Evolutionary conservation across 2,888 invertebrate species (phyloP), one percentile per base, ranked within the genome.

Genomic region (Oscheius sp.): DNA sequence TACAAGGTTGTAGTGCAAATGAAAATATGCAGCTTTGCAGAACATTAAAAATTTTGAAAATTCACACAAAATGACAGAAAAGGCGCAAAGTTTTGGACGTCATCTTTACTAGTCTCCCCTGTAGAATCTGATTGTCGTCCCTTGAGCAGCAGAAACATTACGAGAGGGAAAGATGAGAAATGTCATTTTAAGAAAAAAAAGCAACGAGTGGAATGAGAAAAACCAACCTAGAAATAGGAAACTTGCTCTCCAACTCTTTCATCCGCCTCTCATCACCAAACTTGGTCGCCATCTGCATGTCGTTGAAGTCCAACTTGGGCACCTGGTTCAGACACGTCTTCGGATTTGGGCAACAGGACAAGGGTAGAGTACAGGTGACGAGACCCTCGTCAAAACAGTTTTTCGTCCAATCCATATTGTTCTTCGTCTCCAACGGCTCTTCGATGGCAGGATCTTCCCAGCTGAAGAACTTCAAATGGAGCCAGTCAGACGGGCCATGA

Each of bases 401-500:
- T 0, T 21, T 21, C 33, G 29, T 48, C 65, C 65, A 65, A 1
- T 10, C 11, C 65, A 65, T 48, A 32, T 29, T 5, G 48, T 65
- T 65, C 13, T 11, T 7, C 10, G 50, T 13, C 4, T 13, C n/a
- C 3, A 4, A 1, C 35, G 9, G 48, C 1, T 50, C 9, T 4
- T 29, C 47, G 10, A 9, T 10, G 13, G 29, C 50, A 2, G 13
- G 11, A 51, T 65, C 50, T n/a, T 50, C 33, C 21, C 4, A 65
- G 2, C 32, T 48, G 50, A 48, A 65, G 32, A 65, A 65, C 1
- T 50, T 29, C 11, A 33, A 21, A 7, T 33, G 21, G 2, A 65
- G 32, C 65, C 65, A 65, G 48, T 65, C 65, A 2, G 10, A 11
- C 7, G 50, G 65, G 7, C 65, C 65, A 21, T 50, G 10, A 21